These are phyloP conservation scores for Mastigias papua DNA, from an alignment of 30 jellyfish, hydroid and myxozoan species.

Conservation along the genomic window DNA sequence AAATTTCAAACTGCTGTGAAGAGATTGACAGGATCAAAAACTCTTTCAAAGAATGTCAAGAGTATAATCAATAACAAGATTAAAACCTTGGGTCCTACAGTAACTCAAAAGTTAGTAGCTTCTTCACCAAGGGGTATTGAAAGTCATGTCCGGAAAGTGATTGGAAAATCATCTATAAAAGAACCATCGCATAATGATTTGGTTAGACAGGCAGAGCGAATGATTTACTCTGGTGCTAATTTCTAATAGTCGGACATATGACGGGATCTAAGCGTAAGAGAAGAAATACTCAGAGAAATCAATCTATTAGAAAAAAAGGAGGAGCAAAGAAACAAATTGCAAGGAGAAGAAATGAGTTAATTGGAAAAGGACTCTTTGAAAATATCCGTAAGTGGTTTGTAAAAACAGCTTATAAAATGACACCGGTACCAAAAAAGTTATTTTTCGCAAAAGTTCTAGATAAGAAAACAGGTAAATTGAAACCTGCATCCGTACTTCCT, in stretches of 20 bases:
- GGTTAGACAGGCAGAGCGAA: not conserved
- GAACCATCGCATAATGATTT: not conserved
- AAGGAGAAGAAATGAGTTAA: not conserved
- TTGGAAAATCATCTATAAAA: not conserved
- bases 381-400: slow-evolving; percentile 3
- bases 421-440: slow-evolving; percentile 5
- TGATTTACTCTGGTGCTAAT: not conserved
- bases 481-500: too few species aligned
- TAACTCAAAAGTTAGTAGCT: too few species aligned
- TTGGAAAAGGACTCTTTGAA: not conserved
- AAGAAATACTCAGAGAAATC: not conserved
- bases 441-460: not conserved
- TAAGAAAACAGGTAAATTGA: too few species aligned
- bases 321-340: not conserved
- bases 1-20: not conserved
- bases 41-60: too few species aligned
- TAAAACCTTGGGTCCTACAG: not conserved
- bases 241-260: not conserved
- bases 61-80: not conserved
- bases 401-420: slow-evolving; percentile 1
- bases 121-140: too few species aligned
- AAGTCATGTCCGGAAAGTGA: not conserved
- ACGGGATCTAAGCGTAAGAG: not conserved
- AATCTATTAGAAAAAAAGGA: not conserved
- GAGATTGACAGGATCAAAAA: too few species aligned